A percentile compares a stretch with the other conserved stretches of the same genome.
These are phyloP conservation scores for Notothenia rossii DNA, from an alignment of 2,113 vertebrate species.

Conservation along the genomic window DNA sequence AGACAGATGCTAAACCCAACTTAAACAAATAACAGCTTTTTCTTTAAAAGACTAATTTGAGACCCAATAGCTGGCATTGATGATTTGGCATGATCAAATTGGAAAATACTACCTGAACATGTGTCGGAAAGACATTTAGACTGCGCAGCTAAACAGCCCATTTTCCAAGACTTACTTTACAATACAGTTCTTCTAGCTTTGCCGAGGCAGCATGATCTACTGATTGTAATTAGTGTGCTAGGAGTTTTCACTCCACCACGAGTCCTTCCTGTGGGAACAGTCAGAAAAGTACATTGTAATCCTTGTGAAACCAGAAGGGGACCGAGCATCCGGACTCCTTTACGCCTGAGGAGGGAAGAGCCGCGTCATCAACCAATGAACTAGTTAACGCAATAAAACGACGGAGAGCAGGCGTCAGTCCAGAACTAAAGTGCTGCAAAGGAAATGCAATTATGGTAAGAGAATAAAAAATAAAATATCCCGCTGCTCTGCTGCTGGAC, in stretches of 20 bases:
- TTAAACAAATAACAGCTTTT: neutral
- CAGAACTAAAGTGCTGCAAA: conserved; percentile 83
- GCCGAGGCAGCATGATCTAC: conserved; percentile 60
- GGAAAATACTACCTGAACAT: conserved; percentile 52
- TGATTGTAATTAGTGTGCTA: conserved; percentile 72
- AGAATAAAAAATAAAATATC: conserved; percentile 51
- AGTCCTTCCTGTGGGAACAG: conserved; percentile 46
- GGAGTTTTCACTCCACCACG: conserved; percentile 61
- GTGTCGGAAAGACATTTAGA: conserved; percentile 52
- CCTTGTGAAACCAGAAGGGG: conserved; percentile 55
- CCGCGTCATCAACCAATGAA: conserved; percentile 61
- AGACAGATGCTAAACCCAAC: conserved; percentile 67
- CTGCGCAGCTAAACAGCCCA: conserved; percentile 40
- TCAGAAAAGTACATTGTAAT: conserved; percentile 53
- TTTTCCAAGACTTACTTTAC: conserved; percentile 50
- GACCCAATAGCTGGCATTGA: conserved; percentile 24
- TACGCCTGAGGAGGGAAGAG: conserved; percentile 70
- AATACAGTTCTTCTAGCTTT: conserved; percentile 56
- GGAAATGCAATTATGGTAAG: conserved; percentile 69
- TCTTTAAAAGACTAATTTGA: conserved; percentile 25
- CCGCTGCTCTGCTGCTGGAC: conserved; percentile 70
- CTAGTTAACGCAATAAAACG: conserved; percentile 60
- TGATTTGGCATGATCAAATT: conserved; percentile 66
- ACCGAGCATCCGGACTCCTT: conserved; percentile 40
- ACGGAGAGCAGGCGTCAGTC: conserved; percentile 66